Conservation (phyloP, 2,888 invertebrate species). For the Zonitis immaculata region DNA sequence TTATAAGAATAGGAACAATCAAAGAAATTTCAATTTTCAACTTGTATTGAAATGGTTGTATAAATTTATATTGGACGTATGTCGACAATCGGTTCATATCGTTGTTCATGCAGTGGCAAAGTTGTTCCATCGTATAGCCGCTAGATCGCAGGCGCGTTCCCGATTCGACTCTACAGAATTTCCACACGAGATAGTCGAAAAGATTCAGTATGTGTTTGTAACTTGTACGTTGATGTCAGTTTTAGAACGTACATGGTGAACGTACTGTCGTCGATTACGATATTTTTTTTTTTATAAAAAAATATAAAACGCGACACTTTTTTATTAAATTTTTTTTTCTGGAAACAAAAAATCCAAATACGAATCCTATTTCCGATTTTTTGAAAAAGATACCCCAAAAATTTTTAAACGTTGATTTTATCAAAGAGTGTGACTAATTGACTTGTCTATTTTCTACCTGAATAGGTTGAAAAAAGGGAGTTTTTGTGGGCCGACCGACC, state of each 20-base stretch:
- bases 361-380: too few relatives aligned
- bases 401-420: too few relatives aligned
- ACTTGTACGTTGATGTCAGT: conserved; percentile 42
- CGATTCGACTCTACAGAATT: conserved; percentile 46
- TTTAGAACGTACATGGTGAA: conserved; percentile 20
- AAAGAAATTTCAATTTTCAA: conserved; percentile 23
- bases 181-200: conserved; percentile 45
- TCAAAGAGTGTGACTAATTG: background rate
- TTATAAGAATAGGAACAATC: too few relatives aligned
- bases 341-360: too few relatives aligned
- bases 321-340: too few relatives aligned
- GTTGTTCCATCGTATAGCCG: conserved; percentile 42
- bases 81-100: conserved; percentile 15
- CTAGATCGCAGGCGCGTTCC: conserved; percentile 55
- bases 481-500: conserved; percentile 19
- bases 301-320: too few relatives aligned
- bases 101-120: conserved; percentile 2
- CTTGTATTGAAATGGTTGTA: too few relatives aligned
- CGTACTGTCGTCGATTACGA: too few relatives aligned
- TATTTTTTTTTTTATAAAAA: too few relatives aligned
- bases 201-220: conserved; percentile 54
- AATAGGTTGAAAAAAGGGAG: conserved; percentile 7
- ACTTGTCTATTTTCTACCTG: background rate
- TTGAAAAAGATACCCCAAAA: too few relatives aligned
- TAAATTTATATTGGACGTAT: conserved; percentile 15